phyloP scores from a whole-genome alignment of 1,140 invertebrate genomes.

The Pogonomyrmex californicus region DNA sequence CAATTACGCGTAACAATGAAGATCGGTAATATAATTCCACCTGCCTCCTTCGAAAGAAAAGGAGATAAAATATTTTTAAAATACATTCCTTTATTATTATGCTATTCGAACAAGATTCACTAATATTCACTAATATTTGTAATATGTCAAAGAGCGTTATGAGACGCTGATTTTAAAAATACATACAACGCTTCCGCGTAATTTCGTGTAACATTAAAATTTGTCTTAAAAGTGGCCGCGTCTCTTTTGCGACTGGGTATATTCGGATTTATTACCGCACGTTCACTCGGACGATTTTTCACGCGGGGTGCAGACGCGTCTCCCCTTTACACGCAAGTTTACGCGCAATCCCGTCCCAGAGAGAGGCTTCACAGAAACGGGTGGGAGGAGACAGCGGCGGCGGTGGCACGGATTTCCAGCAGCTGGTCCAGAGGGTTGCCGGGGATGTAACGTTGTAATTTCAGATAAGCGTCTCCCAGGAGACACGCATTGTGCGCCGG shows the following conservation, averaged over 20 bases:
- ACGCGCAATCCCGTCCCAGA: slow-evolving; percentile 40
- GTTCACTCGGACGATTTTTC: slow-evolving; percentile 49
- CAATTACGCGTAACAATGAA: slow-evolving; percentile 16
- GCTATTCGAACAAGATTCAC: background rate
- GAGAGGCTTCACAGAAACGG: slow-evolving; percentile 32
- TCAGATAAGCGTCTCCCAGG: slow-evolving; percentile 85
- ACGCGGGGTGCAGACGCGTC: slow-evolving; percentile 47
- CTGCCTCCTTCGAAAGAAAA: background rate
- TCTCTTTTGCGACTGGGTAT: background rate
- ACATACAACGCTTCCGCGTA: background rate
- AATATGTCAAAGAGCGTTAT: background rate
- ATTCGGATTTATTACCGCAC: slow-evolving; percentile 10
- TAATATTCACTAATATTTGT: background rate
- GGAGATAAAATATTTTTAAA: too few species aligned
- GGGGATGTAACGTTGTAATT: slow-evolving; percentile 83
- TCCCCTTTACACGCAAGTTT: slow-evolving; percentile 53
- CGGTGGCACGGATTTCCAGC: slow-evolving; percentile 66
- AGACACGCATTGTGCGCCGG: slow-evolving; percentile 85
- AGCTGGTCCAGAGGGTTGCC: slow-evolving; percentile 65
- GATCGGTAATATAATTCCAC: background rate
- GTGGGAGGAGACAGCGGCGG: slow-evolving; percentile 1
- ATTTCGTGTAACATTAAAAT: background rate
- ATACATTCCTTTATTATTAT: background rate
- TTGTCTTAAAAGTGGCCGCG: background rate
- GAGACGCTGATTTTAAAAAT: background rate